Percentiles rank a stretch among this genome's conserved stretches.
phyloP scores from a whole-genome alignment of 2,113 vertebrate genomes.

The Verasper variegatus region DNA sequence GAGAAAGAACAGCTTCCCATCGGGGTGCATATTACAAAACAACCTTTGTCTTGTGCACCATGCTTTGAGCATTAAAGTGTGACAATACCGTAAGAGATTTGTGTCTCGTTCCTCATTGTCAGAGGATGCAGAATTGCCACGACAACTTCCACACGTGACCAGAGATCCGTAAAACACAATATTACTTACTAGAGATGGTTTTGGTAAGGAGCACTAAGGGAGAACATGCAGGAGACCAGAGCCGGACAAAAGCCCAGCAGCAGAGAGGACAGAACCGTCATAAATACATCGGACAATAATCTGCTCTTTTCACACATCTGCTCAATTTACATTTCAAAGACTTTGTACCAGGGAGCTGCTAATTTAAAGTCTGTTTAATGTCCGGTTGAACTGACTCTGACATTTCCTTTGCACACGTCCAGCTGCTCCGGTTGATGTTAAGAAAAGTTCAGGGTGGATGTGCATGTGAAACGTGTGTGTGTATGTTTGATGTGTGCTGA shows the following conservation, averaged over 20 bases:
- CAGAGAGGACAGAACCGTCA: no score
- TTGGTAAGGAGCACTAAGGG: neutral
- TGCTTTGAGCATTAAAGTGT: no score
- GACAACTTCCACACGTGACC: neutral
- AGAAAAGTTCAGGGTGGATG: neutral
- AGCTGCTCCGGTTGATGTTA: neutral
- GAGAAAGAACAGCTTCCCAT: no score
- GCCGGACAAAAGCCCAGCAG: no score
- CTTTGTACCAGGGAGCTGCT: neutral
- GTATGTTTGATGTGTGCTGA: no score
- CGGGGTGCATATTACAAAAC: no score
- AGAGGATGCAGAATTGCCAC: no score
- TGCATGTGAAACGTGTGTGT: neutral
- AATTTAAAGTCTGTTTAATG: neutral
- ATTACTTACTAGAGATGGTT: neutral
- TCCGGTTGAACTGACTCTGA: neutral
- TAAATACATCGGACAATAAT: neutral
- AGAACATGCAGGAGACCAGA: neutral
- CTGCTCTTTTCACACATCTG: neutral
- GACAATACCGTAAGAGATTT: no score
- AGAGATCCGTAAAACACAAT: neutral
- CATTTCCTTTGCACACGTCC: neutral
- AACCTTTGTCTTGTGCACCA: no score
- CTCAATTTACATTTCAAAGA: neutral
- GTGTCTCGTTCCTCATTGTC: no score